phyloP scores from a whole-genome alignment of 1,140 invertebrate species.

The Halotydeus destructor region DNA sequence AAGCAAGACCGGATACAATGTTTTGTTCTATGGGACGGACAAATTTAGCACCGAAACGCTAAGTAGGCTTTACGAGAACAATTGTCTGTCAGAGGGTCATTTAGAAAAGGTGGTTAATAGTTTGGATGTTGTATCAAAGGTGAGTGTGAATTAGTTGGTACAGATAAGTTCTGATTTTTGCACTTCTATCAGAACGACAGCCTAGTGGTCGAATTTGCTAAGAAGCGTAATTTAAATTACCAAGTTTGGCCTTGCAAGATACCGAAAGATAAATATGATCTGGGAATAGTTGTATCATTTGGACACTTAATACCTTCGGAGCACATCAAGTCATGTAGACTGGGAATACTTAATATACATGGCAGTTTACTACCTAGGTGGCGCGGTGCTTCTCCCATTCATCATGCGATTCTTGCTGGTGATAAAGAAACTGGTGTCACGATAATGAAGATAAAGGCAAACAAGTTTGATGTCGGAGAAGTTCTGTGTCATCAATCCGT shows the following conservation, averaged over 20 bases:
- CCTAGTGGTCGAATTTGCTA: slow-evolving; percentile 19
- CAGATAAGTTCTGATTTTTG: neutral
- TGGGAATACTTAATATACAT: slow-evolving; percentile 79
- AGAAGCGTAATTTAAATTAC: slow-evolving; percentile 15
- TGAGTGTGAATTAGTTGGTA: slow-evolving; percentile 9
- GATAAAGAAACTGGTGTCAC: slow-evolving; percentile 62
- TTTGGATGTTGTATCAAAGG: slow-evolving; percentile 12
- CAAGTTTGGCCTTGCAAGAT: slow-evolving; percentile 22
- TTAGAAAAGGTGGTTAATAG: neutral
- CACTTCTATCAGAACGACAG: slow-evolving; percentile 8
- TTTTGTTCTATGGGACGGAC: slow-evolving; percentile 24
- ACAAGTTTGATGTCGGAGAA: slow-evolving; percentile 59
- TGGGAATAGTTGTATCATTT: slow-evolving; percentile 29
- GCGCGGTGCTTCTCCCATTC: slow-evolving; percentile 71
- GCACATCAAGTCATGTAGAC: slow-evolving; percentile 28
- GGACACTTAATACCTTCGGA: slow-evolving; percentile 25
- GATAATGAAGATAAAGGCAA: slow-evolving; percentile 54
- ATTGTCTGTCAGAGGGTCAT: neutral
- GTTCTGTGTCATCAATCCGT: slow-evolving; percentile 43
- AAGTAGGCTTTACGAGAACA: slow-evolving; percentile 18
- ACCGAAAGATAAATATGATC: slow-evolving; percentile 21
- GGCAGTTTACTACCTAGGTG: slow-evolving; percentile 72
- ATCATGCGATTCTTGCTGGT: slow-evolving; percentile 57
- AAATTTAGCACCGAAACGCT: slow-evolving; percentile 19
- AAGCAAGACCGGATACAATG: no score